These are phyloP conservation scores for Prionailurus bengalensis DNA, from an alignment of 2,113 vertebrate species.

Conservation along the genomic window DNA sequence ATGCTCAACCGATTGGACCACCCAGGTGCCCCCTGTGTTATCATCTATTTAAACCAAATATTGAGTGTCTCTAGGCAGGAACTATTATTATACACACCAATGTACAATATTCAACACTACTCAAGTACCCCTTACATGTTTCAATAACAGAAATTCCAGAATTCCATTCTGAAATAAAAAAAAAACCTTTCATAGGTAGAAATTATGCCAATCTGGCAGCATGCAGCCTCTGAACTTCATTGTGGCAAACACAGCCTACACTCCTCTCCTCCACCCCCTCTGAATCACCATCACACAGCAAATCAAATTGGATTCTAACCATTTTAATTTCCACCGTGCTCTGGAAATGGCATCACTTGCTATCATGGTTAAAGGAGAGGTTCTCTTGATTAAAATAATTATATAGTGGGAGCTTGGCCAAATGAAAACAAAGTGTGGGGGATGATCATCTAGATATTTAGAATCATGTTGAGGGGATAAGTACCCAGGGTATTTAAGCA, in stretches of 20 bases:
- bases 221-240: not conserved
- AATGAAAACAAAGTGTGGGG: not conserved
- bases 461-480: not conserved
- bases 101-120: not conserved
- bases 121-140: not conserved
- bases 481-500: not conserved
- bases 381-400: slow-evolving; percentile 72
- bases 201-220: not conserved
- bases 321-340: slow-evolving; percentile 61
- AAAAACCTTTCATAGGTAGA: not conserved
- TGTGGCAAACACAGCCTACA: too few relatives aligned
- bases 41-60: not conserved
- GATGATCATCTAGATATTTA: slow-evolving; percentile 5
- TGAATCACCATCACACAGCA: not conserved
- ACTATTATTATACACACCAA: not conserved
- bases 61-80: not conserved
- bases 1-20: too few relatives aligned
- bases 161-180: not conserved
- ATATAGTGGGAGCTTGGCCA: not conserved
- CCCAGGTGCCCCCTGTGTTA: not conserved
- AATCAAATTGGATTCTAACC: slow-evolving; percentile 57
- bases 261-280: not conserved
- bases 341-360: slow-evolving; percentile 59
- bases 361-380: slow-evolving; percentile 43
- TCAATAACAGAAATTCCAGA: not conserved